Base-by-base conservation (phyloP, 2,888 invertebrate genomes). In the Sclerodermus sp. region DNA sequence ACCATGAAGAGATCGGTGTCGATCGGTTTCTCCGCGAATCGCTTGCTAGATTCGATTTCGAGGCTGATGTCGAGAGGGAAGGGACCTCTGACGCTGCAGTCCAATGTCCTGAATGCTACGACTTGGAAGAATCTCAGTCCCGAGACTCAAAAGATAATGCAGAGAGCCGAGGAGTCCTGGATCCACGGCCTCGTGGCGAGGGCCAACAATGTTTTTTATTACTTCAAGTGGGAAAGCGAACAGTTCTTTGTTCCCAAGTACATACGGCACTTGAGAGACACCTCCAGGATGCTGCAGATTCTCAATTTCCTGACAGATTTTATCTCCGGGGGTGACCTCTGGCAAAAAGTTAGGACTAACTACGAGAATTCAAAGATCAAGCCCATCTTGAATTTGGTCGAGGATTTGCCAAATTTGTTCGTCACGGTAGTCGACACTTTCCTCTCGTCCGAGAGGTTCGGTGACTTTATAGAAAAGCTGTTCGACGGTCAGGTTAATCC, bases 341-440 rank as follows among this genome's bases (percentile, higher is more conserved):
- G 75, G 75, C 66, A 68, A 23, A 75, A 70, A 38, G 46, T 72
- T 16, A 58, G 69, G 2, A 45, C 45, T 6, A 55, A 57, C 9
- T 67, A 71, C 47, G 70, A 74, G 17, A 55, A 46, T n/a, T 67
- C 74, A 3, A 63, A 57, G 36, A 45, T 71, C 17, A 66, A 65
- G 43, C 55, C 68, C 0, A 6, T 71, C 4, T 55, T 74, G 13
- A 66, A 61, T 12, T 52, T 76, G 12, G 49, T 67, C 10, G 75
- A 76, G 37, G 74, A 76, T 37, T 45, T 64, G 23, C 76, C 76
- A 12, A 74, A 71, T 57, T 56, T 76, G 18, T 42, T 60, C 6
- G 48, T 75, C 16, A 68, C 71, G 18, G 49, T 52, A 2, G 50
- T 67, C 30, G 69, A 76, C 40, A 74, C 76, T 10, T 73, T 75